Conservation (phyloP, 2,888 invertebrate genomes). For the Microctonus aethiopoides region DNA sequence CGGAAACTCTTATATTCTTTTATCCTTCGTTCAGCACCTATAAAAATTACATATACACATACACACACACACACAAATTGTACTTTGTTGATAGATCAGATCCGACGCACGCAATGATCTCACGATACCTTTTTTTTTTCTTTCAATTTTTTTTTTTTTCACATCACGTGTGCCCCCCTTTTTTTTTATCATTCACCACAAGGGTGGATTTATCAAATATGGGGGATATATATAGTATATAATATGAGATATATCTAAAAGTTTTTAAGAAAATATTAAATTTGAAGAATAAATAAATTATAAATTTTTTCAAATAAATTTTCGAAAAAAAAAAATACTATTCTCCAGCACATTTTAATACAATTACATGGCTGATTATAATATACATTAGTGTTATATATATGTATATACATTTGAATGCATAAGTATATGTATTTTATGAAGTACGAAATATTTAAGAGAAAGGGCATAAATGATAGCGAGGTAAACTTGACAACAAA, state of each 20-base stretch:
- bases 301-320: too few relatives aligned
- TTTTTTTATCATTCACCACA: not conserved
- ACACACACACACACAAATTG: conserved; percentile 12
- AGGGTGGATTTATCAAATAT: not conserved
- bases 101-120: conserved; percentile 49
- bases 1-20: conserved; percentile 37
- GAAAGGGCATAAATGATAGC: conserved; percentile 48
- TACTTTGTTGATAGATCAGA: conserved; percentile 51
- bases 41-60: not conserved
- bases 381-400: too few relatives aligned
- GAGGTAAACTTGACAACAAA: conserved; percentile 65
- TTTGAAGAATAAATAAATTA: not conserved
- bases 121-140: conserved; percentile 42
- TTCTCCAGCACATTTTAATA: too few relatives aligned
- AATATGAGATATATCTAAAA: not conserved
- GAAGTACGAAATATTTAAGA: not conserved
- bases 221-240: not conserved
- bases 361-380: too few relatives aligned
- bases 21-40: conserved; percentile 27
- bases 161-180: conserved; percentile 21
- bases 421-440: not conserved
- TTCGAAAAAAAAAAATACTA: too few relatives aligned
- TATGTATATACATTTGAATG: not conserved
- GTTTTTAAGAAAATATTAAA: not conserved
- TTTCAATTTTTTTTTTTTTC: not conserved